phyloP scores from a whole-genome alignment of 2,888 invertebrate genomes.

The Nomada hirtipes region DNA sequence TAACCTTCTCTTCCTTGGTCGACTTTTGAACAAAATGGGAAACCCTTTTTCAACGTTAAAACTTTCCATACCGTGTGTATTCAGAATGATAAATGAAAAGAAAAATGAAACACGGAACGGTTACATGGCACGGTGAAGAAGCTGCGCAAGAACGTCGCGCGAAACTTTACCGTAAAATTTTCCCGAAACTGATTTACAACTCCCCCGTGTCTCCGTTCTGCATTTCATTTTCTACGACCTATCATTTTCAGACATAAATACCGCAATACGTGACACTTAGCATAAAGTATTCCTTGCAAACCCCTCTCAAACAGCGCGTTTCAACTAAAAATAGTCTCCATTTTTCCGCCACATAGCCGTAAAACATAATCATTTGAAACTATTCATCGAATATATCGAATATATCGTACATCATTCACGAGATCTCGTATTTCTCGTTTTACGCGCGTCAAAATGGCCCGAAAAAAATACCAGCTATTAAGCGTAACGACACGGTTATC shows the following conservation, averaged over 20 bases:
- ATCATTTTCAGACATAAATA: slow-evolving; percentile 7
- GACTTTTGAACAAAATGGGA: no score
- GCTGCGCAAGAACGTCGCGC: neutral
- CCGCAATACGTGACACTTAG: no score
- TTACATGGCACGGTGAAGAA: neutral
- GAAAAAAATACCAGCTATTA: slow-evolving; percentile 46
- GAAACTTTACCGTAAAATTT: neutral
- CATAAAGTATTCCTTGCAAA: neutral
- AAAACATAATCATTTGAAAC: slow-evolving; percentile 6
- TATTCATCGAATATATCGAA: slow-evolving; percentile 49
- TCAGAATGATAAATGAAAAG: no score
- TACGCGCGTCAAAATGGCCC: slow-evolving; percentile 5
- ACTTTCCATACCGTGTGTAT: neutral
- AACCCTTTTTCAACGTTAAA: neutral
- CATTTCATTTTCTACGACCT: neutral
- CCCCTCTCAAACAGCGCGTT: neutral
- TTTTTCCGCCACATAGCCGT: neutral
- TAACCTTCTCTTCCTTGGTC: no score
- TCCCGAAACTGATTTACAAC: neutral
- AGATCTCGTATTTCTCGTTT: slow-evolving; percentile 5
- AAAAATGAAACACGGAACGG: no score
- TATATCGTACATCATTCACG: slow-evolving; percentile 35
- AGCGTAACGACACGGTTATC: slow-evolving; percentile 32
- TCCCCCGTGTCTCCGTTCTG: neutral
- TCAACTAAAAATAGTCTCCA: no score